Evolutionary conservation across 2,888 invertebrate species (phyloP).

Genomic region (Pandemis corylana): DNA sequence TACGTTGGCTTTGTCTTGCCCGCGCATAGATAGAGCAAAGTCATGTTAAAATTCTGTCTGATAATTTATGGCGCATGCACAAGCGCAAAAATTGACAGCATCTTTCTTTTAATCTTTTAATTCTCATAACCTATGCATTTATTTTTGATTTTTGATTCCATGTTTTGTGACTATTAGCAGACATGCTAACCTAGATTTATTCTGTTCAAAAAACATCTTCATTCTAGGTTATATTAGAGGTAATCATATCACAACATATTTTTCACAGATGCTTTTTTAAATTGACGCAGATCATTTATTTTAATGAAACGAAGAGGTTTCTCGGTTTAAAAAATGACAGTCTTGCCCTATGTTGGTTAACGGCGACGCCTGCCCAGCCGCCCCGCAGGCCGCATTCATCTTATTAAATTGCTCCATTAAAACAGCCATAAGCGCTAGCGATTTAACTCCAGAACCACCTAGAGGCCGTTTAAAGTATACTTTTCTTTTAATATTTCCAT

Average conservation of each 20-base stretch:
- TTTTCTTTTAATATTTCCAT: constrained; percentile 44
- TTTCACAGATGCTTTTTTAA: neutral
- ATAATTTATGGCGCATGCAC: neutral
- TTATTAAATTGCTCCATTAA: constrained; percentile 72
- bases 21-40: constrained; percentile 6
- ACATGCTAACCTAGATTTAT: too few species aligned
- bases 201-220: too few species aligned
- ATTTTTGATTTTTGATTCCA: too few species aligned
- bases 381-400: constrained; percentile 67
- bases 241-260: neutral
- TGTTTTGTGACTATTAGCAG: too few species aligned
- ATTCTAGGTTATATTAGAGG: too few species aligned
- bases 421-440: constrained; percentile 63
- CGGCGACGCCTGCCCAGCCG: constrained; percentile 47
- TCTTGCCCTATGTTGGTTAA: constrained; percentile 35
- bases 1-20: constrained; percentile 8
- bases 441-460: constrained; percentile 51
- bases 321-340: constrained; percentile 38
- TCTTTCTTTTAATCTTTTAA: too few species aligned
- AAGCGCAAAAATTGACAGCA: neutral
- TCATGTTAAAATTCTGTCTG: constrained; percentile 2
- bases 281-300: constrained; percentile 26
- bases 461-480: constrained; percentile 44
- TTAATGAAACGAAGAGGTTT: constrained; percentile 30
- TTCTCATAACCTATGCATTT: too few species aligned